A percentile compares a stretch with the other conserved stretches of the same genome.
These are phyloP conservation scores for Trichogramma pretiosum DNA, from an alignment of 1,140 invertebrate genomes.

Conservation along the genomic window DNA sequence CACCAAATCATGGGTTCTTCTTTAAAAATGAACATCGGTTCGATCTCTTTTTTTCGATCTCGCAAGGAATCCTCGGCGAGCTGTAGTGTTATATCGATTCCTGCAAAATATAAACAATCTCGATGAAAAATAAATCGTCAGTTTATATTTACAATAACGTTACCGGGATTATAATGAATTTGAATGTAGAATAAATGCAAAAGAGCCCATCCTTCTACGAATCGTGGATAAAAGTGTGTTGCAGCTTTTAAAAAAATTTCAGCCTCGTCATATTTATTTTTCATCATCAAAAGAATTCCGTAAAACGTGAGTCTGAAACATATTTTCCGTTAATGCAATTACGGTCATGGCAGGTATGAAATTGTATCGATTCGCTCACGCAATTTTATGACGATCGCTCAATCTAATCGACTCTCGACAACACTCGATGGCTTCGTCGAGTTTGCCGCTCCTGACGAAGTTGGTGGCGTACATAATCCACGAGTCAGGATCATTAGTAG, in stretches of 20 bases:
- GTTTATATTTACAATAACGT: not conserved
- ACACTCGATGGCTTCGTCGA: slow-evolving; percentile 23
- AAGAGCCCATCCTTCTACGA: slow-evolving; percentile 26
- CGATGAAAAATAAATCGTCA: not conserved
- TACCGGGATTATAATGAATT: slow-evolving; percentile 27
- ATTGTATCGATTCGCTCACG: slow-evolving; percentile 21
- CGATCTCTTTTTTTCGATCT: slow-evolving; percentile 14
- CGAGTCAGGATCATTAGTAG: slow-evolving; percentile 12
- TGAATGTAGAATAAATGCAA: slow-evolving; percentile 27
- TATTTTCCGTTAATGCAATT: slow-evolving; percentile 2
- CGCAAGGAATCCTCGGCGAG: slow-evolving; percentile 26
- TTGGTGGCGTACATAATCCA: slow-evolving; percentile 26
- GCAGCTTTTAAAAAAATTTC: slow-evolving; percentile 26
- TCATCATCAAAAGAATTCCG: slow-evolving; percentile 20
- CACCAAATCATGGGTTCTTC: slow-evolving; percentile 25
- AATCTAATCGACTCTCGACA: slow-evolving; percentile 24
- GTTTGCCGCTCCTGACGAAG: slow-evolving; percentile 19
- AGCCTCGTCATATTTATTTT: slow-evolving; percentile 18
- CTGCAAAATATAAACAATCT: slow-evolving; percentile 13
- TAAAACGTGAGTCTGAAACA: slow-evolving; percentile 24
- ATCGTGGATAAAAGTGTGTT: slow-evolving; percentile 24
- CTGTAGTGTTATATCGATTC: slow-evolving; percentile 22
- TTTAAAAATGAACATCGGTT: not conserved
- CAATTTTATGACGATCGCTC: slow-evolving; percentile 22
- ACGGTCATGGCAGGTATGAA: too few species aligned